Evolutionary conservation across 2,888 invertebrate species (phyloP), one percentile per base, ranked within the genome.

Genomic region (Aquatica leii): DNA sequence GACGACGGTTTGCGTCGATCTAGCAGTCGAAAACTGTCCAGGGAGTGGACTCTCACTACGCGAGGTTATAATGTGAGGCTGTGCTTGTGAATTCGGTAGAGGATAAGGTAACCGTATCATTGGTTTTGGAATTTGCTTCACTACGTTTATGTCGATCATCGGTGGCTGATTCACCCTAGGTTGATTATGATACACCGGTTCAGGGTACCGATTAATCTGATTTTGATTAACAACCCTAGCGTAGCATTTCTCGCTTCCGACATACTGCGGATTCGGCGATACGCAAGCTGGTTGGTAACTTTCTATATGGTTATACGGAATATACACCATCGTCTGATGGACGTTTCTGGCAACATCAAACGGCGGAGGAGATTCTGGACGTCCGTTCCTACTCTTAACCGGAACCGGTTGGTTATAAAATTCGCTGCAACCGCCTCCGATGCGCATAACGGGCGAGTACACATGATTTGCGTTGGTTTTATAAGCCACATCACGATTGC

Each of bases 341-440:
- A 88, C 88, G 69, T 84, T 87, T 34, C 88, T 83, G 0, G 81
- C 79, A 52, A 82, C 73, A 57, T 82, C 82, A 62, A 90, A 85
- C 0, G 90, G 90, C 0, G 90, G 90, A 4, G 90, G 90, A 0
- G 90, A 90, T 77, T 89, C 88, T 0, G 90, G 89, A 15, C 90
- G 82, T 1, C 86, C 83, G 65, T 81, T 84, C 51, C 82, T 81
- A 35, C 81, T 81, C 74, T 67, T 58, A 43, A 76, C 71, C 3
- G 80, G 77, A 20, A 79, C 59, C 12, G 78, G 74, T 65, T 79
- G 79, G 58, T 81, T 80, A 52, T 76, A 76, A 31, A 77, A 72
- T 31, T 76, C 77, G 53, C 76, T 78, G 55, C 76, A 77, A 2
- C 76, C 75, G 12, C 74, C 73, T 11, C 77, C 78, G 5, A 80